Evolutionary conservation across 2,113 vertebrate species (phyloP).

Genomic region (Sander vitreus): DNA sequence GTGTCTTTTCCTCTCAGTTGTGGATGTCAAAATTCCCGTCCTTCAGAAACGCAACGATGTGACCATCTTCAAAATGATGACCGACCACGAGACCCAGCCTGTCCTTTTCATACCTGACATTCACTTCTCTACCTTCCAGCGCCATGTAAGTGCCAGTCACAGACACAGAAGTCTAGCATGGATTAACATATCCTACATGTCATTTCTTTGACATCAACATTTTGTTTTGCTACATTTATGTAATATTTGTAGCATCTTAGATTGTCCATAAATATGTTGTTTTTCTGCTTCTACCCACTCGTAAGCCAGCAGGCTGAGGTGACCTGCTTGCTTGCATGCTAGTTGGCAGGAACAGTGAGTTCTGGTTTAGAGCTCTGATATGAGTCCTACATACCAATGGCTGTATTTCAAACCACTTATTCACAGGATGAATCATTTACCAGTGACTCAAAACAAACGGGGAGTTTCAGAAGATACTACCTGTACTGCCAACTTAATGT

Average conservation of each 20-base stretch:
- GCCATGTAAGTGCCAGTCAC: conserved; percentile 88
- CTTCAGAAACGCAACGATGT: conserved; percentile 94
- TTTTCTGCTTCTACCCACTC: conserved; percentile 45
- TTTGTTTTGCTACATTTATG: background rate
- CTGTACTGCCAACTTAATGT: background rate
- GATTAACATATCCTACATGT: background rate
- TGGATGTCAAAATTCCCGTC: conserved; percentile 91
- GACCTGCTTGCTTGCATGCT: conserved; percentile 65
- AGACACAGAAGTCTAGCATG: background rate
- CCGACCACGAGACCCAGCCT: conserved; percentile 93
- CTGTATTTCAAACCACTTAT: conserved; percentile 61
- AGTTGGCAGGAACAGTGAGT: conserved; percentile 71
- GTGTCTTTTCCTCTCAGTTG: conserved; percentile 76
- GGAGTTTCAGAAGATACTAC: conserved; percentile 8
- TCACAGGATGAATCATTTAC: conserved; percentile 68
- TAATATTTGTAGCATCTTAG: background rate
- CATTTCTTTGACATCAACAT: background rate
- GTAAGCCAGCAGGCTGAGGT: conserved; percentile 60
- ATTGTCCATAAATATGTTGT: conserved; percentile 56
- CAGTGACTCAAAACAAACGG: conserved; percentile 46
- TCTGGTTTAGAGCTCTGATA: conserved; percentile 70
- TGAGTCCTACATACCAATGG: conserved; percentile 49
- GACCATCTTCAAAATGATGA: conserved; percentile 94
- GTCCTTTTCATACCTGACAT: conserved; percentile 98
- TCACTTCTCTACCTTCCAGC: conserved; percentile 94